phyloP scores from a whole-genome alignment of 92 coral and sea anemone genomes.

The Porites rus region DNA sequence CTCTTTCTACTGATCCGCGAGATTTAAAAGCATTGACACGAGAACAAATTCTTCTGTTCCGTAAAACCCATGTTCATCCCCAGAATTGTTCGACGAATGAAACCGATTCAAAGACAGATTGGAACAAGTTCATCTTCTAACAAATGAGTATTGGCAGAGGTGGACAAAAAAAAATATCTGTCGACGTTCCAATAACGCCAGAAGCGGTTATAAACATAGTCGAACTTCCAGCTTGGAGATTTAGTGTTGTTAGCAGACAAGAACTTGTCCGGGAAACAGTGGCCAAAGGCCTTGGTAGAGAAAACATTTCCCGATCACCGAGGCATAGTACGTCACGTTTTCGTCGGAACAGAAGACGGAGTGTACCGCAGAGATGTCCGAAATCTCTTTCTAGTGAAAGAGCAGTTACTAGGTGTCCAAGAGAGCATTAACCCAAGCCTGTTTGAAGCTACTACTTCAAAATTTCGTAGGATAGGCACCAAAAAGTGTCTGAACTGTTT shows the following conservation, averaged over 20 bases:
- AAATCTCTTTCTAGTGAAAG: conserved; percentile 58
- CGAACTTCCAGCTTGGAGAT: conserved; percentile 65
- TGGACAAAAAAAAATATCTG: conserved; percentile 61
- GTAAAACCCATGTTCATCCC: conserved; percentile 43
- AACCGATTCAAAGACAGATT: conserved; percentile 52
- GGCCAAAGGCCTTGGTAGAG: conserved; percentile 66
- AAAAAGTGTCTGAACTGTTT: not conserved
- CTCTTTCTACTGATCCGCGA: conserved; percentile 50
- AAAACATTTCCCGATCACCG: conserved; percentile 58
- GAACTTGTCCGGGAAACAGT: conserved; percentile 57
- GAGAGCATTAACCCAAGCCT: not conserved
- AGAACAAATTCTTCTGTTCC: conserved; percentile 57
- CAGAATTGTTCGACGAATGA: conserved; percentile 38
- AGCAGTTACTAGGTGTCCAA: conserved; percentile 11
- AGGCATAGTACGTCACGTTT: conserved; percentile 54
- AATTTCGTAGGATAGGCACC: not conserved
- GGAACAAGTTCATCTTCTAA: conserved; percentile 62
- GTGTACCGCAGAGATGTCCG: conserved; percentile 56
- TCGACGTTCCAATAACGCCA: conserved; percentile 68
- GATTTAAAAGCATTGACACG: conserved; percentile 68
- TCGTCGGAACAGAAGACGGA: conserved; percentile 55
- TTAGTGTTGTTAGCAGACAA: conserved; percentile 61
- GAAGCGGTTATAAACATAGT: conserved; percentile 54
- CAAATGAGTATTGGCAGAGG: conserved; percentile 45
- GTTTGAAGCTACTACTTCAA: not conserved